phyloP scores from a whole-genome alignment of 2,888 invertebrate genomes.

The Noctua fimbriata region DNA sequence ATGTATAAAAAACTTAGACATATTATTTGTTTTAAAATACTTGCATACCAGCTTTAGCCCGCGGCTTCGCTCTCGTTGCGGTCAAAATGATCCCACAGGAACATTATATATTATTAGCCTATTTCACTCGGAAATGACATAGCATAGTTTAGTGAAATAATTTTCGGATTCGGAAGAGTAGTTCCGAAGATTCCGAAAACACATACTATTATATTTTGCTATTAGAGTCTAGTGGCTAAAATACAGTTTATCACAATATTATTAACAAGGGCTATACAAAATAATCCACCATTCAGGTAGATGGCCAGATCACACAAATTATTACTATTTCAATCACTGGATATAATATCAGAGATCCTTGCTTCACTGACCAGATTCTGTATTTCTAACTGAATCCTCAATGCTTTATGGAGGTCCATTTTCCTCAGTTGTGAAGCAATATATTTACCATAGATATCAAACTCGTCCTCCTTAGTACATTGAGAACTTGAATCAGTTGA shows the following conservation, averaged over 20 bases:
- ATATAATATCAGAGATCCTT: slow-evolving; percentile 73
- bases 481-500: slow-evolving; percentile 65
- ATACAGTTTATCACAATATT: slow-evolving; percentile 33
- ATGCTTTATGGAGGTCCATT: slow-evolving; percentile 78
- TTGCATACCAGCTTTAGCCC: background rate
- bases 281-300: background rate
- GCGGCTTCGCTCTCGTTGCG: background rate
- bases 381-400: slow-evolving; percentile 79
- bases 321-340: slow-evolving; percentile 52
- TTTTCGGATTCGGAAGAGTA: background rate
- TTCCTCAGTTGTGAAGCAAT: slow-evolving; percentile 81
- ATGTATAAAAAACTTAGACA: background rate
- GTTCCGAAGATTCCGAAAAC: background rate
- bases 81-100: background rate
- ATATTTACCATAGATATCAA: slow-evolving; percentile 83
- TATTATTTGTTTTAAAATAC: slow-evolving; percentile 14
- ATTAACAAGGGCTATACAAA: slow-evolving; percentile 25
- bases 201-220: background rate
- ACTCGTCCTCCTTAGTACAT: slow-evolving; percentile 77
- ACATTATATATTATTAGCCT: too few relatives aligned
- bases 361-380: slow-evolving; percentile 81
- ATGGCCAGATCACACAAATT: background rate
- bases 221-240: slow-evolving; percentile 21
- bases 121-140: background rate
- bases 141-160: background rate